Evolutionary conservation across 2,113 vertebrate genomes (phyloP).

Genomic region (Nibea coibor): DNA sequence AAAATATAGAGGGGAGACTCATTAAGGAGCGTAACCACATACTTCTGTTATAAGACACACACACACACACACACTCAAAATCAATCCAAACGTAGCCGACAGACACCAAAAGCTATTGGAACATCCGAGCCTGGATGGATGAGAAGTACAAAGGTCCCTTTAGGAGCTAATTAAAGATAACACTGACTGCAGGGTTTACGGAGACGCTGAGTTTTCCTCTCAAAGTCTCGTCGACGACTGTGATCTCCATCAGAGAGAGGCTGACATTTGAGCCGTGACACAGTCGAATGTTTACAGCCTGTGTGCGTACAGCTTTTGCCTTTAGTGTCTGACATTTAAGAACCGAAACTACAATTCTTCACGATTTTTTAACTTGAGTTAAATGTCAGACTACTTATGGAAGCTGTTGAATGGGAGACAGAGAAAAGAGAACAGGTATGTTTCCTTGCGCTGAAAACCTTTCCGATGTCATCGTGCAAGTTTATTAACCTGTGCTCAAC

Average conservation of each 20-base stretch:
- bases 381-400: slow-evolving; percentile 47
- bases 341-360: slow-evolving; percentile 6
- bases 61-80: slow-evolving; percentile 32
- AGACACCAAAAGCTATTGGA: slow-evolving; percentile 19
- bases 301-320: neutral
- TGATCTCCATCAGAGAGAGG: slow-evolving; percentile 23
- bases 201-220: slow-evolving; percentile 14
- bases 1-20: slow-evolving; percentile 8
- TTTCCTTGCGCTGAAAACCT: neutral
- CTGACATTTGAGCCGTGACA: slow-evolving; percentile 46
- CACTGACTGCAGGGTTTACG: neutral
- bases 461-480: neutral
- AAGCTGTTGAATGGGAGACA: neutral
- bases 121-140: slow-evolving; percentile 17
- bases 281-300: slow-evolving; percentile 21
- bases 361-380: slow-evolving; percentile 1
- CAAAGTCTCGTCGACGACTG: slow-evolving; percentile 17
- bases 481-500: neutral
- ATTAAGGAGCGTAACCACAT: slow-evolving; percentile 20
- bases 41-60: slow-evolving; percentile 29
- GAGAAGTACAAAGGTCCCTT: slow-evolving; percentile 36
- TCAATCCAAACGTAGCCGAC: slow-evolving; percentile 11
- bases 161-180: slow-evolving; percentile 50
- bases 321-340: slow-evolving; percentile 40
- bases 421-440: neutral